Percentiles rank a stretch among this genome's conserved stretches.
Conservation (phyloP, 2,113 vertebrate species). For the Ceratotherium simum region DNA sequence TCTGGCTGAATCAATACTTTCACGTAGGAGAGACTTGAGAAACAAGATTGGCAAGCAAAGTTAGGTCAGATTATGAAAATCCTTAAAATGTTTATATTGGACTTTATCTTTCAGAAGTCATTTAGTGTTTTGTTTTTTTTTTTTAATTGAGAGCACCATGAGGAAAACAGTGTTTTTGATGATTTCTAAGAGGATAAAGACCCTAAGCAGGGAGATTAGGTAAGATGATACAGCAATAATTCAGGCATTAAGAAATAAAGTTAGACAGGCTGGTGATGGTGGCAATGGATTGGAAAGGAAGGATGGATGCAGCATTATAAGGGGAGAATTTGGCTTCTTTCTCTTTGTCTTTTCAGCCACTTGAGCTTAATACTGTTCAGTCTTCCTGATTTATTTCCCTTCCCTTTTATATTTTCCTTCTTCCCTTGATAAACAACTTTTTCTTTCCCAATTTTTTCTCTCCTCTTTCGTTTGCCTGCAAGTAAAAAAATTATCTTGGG, state of each 20-base stretch:
- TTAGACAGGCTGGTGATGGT: background rate
- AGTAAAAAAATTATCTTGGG: background rate
- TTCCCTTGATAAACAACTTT: background rate
- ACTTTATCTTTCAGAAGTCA: conserved; percentile 7
- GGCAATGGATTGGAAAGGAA: background rate
- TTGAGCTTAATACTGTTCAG: background rate
- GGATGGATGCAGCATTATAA: background rate
- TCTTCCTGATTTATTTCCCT: background rate
- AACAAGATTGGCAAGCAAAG: background rate
- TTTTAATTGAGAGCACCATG: background rate
- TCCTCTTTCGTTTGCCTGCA: background rate
- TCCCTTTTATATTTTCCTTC: background rate
- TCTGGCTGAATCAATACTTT: background rate
- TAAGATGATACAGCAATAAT: background rate
- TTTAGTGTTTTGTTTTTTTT: background rate
- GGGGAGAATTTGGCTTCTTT: background rate
- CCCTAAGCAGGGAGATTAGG: background rate
- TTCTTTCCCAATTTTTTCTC: background rate
- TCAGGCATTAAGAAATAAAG: background rate
- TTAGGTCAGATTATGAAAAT: background rate
- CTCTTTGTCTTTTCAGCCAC: background rate
- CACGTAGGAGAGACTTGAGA: background rate
- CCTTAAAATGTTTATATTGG: background rate
- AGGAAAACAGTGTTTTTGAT: background rate
- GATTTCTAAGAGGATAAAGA: background rate